Evolutionary conservation across 1,140 invertebrate genomes (phyloP), one percentile per base, ranked within the genome.

Genomic region (Propsilocerus akamusi): DNA sequence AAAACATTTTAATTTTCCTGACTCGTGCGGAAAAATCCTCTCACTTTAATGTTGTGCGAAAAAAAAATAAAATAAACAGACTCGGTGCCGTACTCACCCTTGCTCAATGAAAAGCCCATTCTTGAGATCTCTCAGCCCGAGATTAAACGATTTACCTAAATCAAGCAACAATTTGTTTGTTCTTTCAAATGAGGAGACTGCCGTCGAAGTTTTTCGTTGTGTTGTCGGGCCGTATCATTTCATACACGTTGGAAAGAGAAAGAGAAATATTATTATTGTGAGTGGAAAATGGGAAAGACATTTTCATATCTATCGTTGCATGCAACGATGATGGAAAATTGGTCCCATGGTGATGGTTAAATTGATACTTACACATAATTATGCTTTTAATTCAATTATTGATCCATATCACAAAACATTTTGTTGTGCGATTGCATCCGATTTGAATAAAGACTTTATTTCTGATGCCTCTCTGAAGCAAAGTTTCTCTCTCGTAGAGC

Each of bases 1-100:
- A 41, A 41, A 41, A 41, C 34, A 41, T 41, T 20, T 41, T 41
- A 41, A 41, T 41, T 41, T 41, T 41, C 34, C 34, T 41, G 34
- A 41, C 34, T 41, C 34, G 34, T 41, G 34, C 34, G 14, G 34
- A 41, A 41, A n/a, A 41, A 41, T 41, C 34, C 34, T 41, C 34
- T 41, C 34, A 41, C 34, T 20, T 41, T 20, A 6, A 41, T 8
- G 22, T 5, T 41, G 14, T 41, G n/a, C 14, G n/a, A 37, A 34
- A 4, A n/a, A 34, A n/a, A 7, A 14, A 37, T n/a, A 37, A 14
- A 37, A 37, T 17, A 14, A 20, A 20, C 8, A 41, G 34, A 41
- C 14, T 7, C 5, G 17, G 17, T 41, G 22, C 17, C 17, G 5
- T 20, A 41, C 4, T 12, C 11, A 7, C 11, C 14, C 14, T 6